Percentiles rank a stretch among this genome's conserved stretches.
These are phyloP conservation scores for Ectemnius cavifrons DNA, from an alignment of 2,888 invertebrate genomes.

Conservation along the genomic window DNA sequence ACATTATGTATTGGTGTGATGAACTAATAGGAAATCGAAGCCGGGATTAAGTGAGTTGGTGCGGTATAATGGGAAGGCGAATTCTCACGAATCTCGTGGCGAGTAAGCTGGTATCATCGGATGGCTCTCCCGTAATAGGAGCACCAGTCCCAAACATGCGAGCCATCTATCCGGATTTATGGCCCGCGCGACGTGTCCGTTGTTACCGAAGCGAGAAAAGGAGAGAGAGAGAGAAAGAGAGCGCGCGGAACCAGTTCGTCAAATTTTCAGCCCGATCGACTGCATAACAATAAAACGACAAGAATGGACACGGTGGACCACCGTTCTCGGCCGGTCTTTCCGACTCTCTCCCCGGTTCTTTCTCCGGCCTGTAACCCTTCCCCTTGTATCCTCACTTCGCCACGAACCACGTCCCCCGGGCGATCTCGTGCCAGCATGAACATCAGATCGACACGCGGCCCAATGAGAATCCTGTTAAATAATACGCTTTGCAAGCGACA, in stretches of 20 bases:
- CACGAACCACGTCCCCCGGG: conserved; percentile 12
- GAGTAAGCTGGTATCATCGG: conserved; percentile 25
- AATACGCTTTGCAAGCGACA: not conserved
- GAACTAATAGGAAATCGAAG: too few species aligned
- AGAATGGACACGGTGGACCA: conserved; percentile 66
- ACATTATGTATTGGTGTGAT: too few species aligned
- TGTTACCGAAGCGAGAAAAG: conserved; percentile 43
- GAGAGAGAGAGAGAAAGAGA: conserved; percentile 39
- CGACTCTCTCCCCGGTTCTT: conserved; percentile 16
- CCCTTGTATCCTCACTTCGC: conserved; percentile 8
- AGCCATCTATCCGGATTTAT: conserved; percentile 50
- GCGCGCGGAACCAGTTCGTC: conserved; percentile 67
- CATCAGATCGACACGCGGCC: conserved; percentile 8
- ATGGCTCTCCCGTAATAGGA: conserved; percentile 39
- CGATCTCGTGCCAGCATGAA: conserved; percentile 6
- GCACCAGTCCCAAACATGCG: conserved; percentile 22
- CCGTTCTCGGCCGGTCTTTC: conserved; percentile 30
- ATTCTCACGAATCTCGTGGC: conserved; percentile 41
- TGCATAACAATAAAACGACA: conserved; percentile 71
- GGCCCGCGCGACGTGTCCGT: conserved; percentile 31
- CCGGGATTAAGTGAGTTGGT: too few species aligned
- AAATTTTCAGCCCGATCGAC: conserved; percentile 70
- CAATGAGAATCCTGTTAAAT: conserved; percentile 9
- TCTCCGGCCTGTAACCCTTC: conserved; percentile 15
- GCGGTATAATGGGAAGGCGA: not conserved